Base-by-base conservation (phyloP, 1,140 invertebrate genomes). In the Ctenoplectra terminalis region DNA sequence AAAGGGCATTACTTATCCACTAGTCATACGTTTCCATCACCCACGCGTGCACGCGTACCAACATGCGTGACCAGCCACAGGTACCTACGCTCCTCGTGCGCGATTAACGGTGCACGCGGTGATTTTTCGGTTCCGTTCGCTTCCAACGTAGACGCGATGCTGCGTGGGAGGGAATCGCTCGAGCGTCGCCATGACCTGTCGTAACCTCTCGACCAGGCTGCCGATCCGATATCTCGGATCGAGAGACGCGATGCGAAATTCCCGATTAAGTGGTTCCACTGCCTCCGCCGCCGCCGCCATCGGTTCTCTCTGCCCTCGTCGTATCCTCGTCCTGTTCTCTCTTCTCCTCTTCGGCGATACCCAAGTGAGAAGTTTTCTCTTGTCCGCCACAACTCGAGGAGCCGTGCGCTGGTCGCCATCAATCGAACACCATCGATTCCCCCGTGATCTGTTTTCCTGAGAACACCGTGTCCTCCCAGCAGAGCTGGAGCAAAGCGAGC, bases 221-320 rank as follows among this genome's bases (percentile, higher is more conserved):
- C 85, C 83, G 82, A 79, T 84, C 78, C 88, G 88, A 90, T 89
- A 90, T 84, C 82, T 83, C 83, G 81, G 86, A 90, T 90, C 87
- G 84, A 74, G 84, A 71, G 83, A 81, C 84, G 74, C 89, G 90
- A 91, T 90, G 83, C 88, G 88, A 88, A 90, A 89, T 86, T 85
- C 83, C 76, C 90, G 89, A 91, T 91, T 88, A 87, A 82, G 83
- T 82, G 73, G 85, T 86, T 86, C 82, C 83, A 82, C 84, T 81
- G 85, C 76, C n/a, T n/a, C n/a, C 76, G 75, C 61, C 50, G 61
- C 69, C 60, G 80, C 76, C 67, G 40, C 66, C 74, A 4, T 50
- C 43, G 31, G 6, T 23, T 56, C 52, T 48, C 66, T 31, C 52
- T 23, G 13, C 23, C 61, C 29, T 40, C 52, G 23, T 64, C 23